Evolutionary conservation across 2,113 vertebrate species (phyloP).

Genomic region (Manacus vitellinus): DNA sequence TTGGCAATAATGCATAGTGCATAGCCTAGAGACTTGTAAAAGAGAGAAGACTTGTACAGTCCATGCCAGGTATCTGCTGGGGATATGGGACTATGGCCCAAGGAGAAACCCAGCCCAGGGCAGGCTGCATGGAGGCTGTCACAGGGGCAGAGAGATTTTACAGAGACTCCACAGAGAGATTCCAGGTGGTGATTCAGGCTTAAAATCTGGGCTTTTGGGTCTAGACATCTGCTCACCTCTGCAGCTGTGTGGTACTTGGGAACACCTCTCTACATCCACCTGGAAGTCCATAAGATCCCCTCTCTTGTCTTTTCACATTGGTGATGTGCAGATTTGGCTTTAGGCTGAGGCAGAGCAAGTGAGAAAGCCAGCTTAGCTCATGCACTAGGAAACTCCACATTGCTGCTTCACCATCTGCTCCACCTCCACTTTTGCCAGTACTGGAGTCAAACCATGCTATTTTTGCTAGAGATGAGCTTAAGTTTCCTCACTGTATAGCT

Average conservation of each 20-base stretch:
- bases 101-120: background rate
- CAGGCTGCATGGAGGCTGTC: background rate
- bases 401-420: background rate
- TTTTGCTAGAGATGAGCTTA: background rate
- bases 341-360: background rate
- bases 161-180: background rate
- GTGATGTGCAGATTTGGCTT: background rate
- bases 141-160: background rate
- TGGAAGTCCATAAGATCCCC: background rate
- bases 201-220: background rate
- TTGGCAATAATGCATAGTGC: background rate
- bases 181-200: background rate
- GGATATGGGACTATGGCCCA: rapidly evolving
- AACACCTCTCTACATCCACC: background rate
- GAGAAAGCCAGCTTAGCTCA: background rate
- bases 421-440: background rate
- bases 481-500: background rate
- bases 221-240: background rate
- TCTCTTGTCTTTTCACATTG: background rate
- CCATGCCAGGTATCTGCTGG: background rate
- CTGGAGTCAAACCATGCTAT: background rate
- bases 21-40: background rate
- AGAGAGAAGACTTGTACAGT: background rate
- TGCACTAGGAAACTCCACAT: background rate
- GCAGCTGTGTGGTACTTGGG: too few relatives aligned